Conservation (phyloP, 2,888 invertebrate species). For the Lochmaea crataegi region DNA sequence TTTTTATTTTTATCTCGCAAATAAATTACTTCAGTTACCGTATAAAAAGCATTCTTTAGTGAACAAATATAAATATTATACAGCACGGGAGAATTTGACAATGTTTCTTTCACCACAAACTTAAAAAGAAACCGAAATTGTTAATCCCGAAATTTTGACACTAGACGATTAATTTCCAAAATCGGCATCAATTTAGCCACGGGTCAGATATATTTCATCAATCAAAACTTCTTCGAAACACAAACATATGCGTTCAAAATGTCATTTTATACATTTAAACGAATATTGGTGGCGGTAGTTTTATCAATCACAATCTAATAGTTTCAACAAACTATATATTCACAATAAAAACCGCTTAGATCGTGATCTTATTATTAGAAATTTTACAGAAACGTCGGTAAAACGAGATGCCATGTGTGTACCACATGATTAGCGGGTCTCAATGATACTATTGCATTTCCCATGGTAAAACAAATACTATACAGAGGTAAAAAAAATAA, state of each 20-base stretch:
- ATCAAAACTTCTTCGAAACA: slow-evolving; percentile 53
- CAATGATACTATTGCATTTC: slow-evolving; percentile 36
- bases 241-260: slow-evolving; percentile 43
- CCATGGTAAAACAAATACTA: slow-evolving; percentile 35
- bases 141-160: slow-evolving; percentile 37
- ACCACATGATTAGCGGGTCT: slow-evolving; percentile 51
- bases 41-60: slow-evolving; percentile 7
- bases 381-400: background rate
- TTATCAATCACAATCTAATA: background rate
- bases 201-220: slow-evolving; percentile 60
- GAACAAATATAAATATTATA: background rate
- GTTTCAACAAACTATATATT: background rate
- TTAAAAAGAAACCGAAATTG: slow-evolving; percentile 11
- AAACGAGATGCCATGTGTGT: slow-evolving; percentile 51
- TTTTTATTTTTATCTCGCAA: slow-evolving; percentile 9
- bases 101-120: background rate
- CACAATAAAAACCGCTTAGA: background rate
- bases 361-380: background rate
- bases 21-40: slow-evolving; percentile 7
- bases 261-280: background rate
- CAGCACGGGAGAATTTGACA: background rate
- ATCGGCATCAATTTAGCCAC: slow-evolving; percentile 53
- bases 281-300: background rate
- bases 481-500: slow-evolving; percentile 16
- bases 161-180: slow-evolving; percentile 42